These are phyloP conservation scores for Gallinago undulata DNA, from an alignment of 2,113 vertebrate genomes.

Conservation along the genomic window DNA sequence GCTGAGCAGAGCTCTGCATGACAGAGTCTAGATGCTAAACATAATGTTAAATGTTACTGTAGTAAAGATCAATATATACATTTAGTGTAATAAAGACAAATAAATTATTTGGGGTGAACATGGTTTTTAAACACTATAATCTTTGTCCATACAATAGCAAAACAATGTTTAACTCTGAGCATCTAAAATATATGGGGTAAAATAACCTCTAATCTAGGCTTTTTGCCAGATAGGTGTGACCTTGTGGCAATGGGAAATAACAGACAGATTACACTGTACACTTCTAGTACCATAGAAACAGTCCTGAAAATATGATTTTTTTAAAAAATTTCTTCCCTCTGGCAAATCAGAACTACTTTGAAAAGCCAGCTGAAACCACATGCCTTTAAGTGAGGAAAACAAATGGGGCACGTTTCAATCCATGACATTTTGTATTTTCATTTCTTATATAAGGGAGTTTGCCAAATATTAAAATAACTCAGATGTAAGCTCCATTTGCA, in stretches of 20 bases:
- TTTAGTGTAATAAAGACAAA: neutral
- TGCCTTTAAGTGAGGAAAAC: neutral
- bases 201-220: neutral
- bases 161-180: neutral
- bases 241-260: neutral
- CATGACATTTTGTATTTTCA: neutral
- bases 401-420: fast-evolving
- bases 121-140: neutral
- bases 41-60: neutral
- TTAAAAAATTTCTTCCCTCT: neutral
- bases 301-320: neutral
- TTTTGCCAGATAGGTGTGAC: neutral
- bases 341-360: neutral
- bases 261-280: neutral
- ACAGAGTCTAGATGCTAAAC: neutral
- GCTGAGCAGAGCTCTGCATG: neutral
- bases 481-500: neutral
- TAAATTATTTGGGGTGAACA: neutral
- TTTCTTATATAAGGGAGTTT: neutral
- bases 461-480: neutral
- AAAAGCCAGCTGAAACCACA: neutral
- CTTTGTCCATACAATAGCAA: neutral
- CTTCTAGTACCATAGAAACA: neutral
- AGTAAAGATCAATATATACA: neutral
- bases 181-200: neutral